phyloP scores from a whole-genome alignment of 2,888 invertebrate genomes.

The Endotricha flammealis region DNA sequence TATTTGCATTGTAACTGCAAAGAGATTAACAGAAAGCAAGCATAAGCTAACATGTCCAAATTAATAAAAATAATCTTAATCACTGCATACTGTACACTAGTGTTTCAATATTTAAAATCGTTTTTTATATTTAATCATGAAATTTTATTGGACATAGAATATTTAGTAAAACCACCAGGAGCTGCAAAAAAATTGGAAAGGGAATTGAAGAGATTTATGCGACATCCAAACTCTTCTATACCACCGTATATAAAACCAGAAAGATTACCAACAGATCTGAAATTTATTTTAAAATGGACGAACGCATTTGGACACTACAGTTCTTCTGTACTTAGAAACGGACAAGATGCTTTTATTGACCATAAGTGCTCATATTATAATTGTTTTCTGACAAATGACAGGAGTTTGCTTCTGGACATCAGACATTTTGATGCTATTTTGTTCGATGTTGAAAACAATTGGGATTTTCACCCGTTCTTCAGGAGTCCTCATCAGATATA shows the following conservation, averaged over 20 bases:
- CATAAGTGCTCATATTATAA: slow-evolving; percentile 53
- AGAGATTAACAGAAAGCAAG: background rate
- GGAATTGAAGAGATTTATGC: slow-evolving; percentile 26
- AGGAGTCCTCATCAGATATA: slow-evolving; percentile 63
- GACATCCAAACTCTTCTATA: slow-evolving; percentile 24
- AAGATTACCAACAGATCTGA: slow-evolving; percentile 47
- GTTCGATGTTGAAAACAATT: slow-evolving; percentile 65
- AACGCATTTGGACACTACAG: slow-evolving; percentile 30
- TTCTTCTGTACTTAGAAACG: slow-evolving; percentile 26
- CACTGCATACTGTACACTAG: slow-evolving; percentile 32
- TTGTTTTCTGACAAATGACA: slow-evolving; percentile 60
- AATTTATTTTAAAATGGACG: slow-evolving; percentile 50
- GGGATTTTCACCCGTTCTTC: slow-evolving; percentile 38
- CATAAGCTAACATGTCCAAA: slow-evolving; percentile 41
- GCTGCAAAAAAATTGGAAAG: slow-evolving; percentile 27
- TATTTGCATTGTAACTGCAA: background rate
- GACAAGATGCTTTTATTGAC: slow-evolving; percentile 42
- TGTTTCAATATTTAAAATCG: slow-evolving; percentile 36
- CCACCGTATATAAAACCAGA: slow-evolving; percentile 27
- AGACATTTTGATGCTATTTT: slow-evolving; percentile 67
- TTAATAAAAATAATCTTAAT: slow-evolving; percentile 35
- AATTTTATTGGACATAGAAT: slow-evolving; percentile 39
- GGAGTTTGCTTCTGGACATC: slow-evolving; percentile 41
- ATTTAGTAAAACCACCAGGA: slow-evolving; percentile 27
- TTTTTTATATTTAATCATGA: slow-evolving; percentile 22